Evolutionary conservation across 2,888 invertebrate species (phyloP).

Genomic region (Glyphotaelius pellucidus): DNA sequence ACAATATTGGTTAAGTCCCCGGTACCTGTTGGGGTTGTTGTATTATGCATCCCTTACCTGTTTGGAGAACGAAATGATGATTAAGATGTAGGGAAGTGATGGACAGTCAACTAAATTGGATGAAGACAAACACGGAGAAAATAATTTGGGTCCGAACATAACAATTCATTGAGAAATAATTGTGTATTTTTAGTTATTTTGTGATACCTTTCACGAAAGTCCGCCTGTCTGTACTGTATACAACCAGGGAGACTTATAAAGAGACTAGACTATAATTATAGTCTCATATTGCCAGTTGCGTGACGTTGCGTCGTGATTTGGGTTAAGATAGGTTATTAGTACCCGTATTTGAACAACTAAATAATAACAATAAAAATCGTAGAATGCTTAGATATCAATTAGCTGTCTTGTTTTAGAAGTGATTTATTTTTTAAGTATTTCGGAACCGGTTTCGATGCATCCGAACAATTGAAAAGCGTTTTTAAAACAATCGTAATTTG

Average conservation of each 20-base stretch:
- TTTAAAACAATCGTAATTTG: too few relatives aligned
- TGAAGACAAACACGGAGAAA: neutral
- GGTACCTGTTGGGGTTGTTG: neutral
- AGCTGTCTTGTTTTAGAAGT: too few relatives aligned
- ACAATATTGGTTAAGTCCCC: neutral
- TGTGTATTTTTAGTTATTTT: neutral
- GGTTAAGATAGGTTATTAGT: neutral
- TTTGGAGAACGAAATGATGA: neutral
- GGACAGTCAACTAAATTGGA: conserved; percentile 2
- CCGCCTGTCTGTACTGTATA: neutral
- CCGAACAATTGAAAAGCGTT: too few relatives aligned
- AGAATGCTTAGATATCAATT: neutral
- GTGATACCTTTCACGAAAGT: neutral
- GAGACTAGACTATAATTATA: too few relatives aligned
- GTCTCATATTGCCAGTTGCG: neutral
- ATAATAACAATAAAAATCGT: neutral
- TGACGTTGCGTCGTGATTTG: too few relatives aligned
- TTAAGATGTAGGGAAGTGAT: neutral
- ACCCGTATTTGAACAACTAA: neutral
- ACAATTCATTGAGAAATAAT: neutral
- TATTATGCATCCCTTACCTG: neutral
- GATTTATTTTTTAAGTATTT: too few relatives aligned
- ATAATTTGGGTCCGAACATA: neutral
- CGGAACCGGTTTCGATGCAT: too few relatives aligned
- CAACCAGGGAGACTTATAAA: neutral